phyloP scores from a whole-genome alignment of 2,113 vertebrate genomes.

The Nannospalax galili region DNA sequence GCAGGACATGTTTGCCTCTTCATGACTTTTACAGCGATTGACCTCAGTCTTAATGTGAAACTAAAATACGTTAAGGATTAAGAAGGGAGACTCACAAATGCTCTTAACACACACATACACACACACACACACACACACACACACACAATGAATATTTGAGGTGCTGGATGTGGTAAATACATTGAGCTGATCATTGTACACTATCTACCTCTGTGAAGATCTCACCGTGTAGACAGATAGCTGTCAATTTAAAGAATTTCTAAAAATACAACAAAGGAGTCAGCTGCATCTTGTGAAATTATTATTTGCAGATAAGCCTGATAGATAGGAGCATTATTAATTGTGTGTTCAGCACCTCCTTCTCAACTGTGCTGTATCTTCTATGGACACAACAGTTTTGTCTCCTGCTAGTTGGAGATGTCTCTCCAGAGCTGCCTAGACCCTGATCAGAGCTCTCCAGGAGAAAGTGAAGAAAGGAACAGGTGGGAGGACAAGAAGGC shows the following conservation, averaged over 20 bases:
- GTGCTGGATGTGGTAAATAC: not conserved
- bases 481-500: accelerated
- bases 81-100: not conserved
- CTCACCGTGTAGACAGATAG: not conserved
- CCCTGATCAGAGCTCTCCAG: not conserved
- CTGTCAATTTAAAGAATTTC: not conserved
- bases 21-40: not conserved
- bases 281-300: not conserved
- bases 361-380: accelerated
- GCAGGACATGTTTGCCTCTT: not conserved
- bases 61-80: not conserved
- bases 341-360: not conserved
- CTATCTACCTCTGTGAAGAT: not conserved
- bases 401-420: not conserved
- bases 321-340: not conserved
- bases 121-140: not conserved
- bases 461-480: not conserved
- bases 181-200: not conserved
- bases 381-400: not conserved
- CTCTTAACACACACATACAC: not conserved
- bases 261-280: not conserved
- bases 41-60: not conserved
- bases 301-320: not conserved
- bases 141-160: not conserved
- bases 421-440: not conserved